Evolutionary conservation across 1,140 invertebrate genomes (phyloP).

Genomic region (Tetramorium parvispinum): DNA sequence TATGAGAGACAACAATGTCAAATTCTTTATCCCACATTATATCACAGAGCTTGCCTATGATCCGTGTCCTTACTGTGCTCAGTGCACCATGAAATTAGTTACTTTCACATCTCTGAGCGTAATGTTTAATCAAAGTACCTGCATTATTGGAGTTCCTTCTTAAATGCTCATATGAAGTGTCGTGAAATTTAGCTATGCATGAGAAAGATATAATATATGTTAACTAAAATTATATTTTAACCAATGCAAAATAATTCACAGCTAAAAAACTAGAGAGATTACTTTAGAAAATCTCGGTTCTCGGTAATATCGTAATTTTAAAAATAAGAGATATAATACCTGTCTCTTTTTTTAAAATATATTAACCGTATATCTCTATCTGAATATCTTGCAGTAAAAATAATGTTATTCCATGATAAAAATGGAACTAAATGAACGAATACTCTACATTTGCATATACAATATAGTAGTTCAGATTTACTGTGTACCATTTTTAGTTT

Average conservation of each 20-base stretch:
- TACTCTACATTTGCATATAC: conserved; percentile 23
- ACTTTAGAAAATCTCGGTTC: background rate
- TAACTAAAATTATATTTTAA: conserved; percentile 1
- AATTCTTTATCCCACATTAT: conserved; percentile 33
- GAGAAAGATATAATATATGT: conserved; percentile 18
- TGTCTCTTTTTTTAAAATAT: background rate
- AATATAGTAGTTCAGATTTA: background rate
- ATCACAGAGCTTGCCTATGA: conserved; percentile 39
- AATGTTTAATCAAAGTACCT: conserved; percentile 70
- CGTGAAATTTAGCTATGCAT: conserved; percentile 35
- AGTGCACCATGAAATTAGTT: conserved; percentile 72
- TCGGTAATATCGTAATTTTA: background rate
- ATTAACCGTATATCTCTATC: background rate
- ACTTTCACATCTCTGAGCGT: conserved; percentile 67
- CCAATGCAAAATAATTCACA: background rate
- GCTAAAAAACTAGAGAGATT: background rate
- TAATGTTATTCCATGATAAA: conserved; percentile 8
- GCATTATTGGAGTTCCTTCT: conserved; percentile 67
- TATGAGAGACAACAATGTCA: conserved; percentile 9
- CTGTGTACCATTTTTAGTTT: background rate
- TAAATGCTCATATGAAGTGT: conserved; percentile 17
- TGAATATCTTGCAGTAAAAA: background rate
- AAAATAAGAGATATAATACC: background rate
- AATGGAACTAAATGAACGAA: conserved; percentile 5
- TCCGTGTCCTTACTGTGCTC: conserved; percentile 67